phyloP scores from a whole-genome alignment of 2,113 vertebrate species.

The Peromyscus leucopus region DNA sequence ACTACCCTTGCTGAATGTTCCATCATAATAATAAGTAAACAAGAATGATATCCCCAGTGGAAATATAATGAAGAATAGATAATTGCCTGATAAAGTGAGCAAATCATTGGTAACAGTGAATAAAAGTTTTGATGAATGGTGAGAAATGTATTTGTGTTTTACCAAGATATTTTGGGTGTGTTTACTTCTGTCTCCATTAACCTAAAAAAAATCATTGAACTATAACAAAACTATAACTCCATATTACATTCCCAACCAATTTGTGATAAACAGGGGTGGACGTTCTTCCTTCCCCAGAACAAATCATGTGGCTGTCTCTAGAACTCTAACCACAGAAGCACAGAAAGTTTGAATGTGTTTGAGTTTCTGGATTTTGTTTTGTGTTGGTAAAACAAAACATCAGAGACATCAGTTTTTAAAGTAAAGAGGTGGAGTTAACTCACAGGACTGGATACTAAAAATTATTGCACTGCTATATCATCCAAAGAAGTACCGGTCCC shows the following conservation, averaged over 20 bases:
- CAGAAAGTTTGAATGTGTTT: not conserved
- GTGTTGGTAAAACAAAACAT: not conserved
- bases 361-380: not conserved
- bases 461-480: fast-evolving
- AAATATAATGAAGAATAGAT: not conserved
- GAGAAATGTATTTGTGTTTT: not conserved
- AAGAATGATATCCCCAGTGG: not conserved
- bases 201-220: not conserved
- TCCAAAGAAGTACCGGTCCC: fast-evolving
- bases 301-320: not conserved
- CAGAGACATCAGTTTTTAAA: not conserved
- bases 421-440: not conserved
- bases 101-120: not conserved
- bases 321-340: not conserved
- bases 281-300: not conserved
- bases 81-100: not conserved
- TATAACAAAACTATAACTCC: not conserved
- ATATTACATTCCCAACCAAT: not conserved
- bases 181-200: slow-evolving; percentile 29
- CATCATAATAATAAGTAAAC: not conserved
- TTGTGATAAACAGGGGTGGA: not conserved
- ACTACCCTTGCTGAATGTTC: not conserved
- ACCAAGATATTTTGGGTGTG: not conserved
- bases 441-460: too few relatives aligned
- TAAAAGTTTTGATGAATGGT: not conserved